Conservation (phyloP, 2,888 invertebrate species). For the Buathra laborator region DNA sequence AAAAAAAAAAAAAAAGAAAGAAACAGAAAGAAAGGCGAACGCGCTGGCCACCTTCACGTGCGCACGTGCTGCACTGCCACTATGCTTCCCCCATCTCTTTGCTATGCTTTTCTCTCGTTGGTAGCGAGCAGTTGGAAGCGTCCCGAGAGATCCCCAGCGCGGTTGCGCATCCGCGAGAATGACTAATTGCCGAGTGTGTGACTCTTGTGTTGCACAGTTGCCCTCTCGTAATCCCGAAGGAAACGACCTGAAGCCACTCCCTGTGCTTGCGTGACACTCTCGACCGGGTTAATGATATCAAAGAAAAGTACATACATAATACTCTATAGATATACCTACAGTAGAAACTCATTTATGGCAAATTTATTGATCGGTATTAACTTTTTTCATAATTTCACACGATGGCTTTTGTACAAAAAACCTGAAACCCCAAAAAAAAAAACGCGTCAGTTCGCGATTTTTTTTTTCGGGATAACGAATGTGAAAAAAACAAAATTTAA, state of each 20-base stretch:
- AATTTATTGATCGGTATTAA: not conserved
- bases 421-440: no score
- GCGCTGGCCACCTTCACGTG: slow-evolving; percentile 16
- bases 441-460: no score
- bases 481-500: no score
- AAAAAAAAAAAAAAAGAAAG: not conserved
- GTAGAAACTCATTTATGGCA: not conserved
- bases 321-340: not conserved
- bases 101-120: not conserved
- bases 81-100: not conserved
- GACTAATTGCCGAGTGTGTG: slow-evolving; percentile 27
- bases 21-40: slow-evolving; percentile 28
- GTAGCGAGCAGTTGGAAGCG: not conserved
- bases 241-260: not conserved
- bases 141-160: slow-evolving; percentile 9
- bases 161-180: slow-evolving; percentile 9
- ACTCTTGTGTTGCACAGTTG: slow-evolving; percentile 6
- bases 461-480: no score
- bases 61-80: slow-evolving; percentile 12
- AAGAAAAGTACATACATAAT: not conserved
- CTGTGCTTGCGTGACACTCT: not conserved
- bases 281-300: slow-evolving; percentile 8
- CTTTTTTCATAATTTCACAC: not conserved
- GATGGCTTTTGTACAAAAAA: no score
- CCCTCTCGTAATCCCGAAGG: slow-evolving; percentile 16